phyloP scores from a whole-genome alignment of 2,113 vertebrate species.

The Callipepla squamata region DNA sequence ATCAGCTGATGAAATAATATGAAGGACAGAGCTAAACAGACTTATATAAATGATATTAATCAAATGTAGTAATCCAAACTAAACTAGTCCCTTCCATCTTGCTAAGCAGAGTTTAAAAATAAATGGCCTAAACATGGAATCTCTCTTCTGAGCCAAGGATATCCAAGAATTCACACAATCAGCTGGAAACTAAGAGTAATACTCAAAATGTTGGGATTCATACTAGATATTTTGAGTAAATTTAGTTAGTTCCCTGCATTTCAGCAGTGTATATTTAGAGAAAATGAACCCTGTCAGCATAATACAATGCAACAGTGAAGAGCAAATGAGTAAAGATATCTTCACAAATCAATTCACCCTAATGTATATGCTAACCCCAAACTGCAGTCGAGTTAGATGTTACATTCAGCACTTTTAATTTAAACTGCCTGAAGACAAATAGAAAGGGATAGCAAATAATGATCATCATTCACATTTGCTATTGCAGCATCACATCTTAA shows the following conservation, averaged over 20 bases:
- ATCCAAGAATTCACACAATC: background rate
- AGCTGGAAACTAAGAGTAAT: background rate
- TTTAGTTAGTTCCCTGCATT: slow-evolving; percentile 43
- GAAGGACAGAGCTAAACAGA: background rate
- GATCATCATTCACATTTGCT: slow-evolving; percentile 5
- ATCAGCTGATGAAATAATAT: background rate
- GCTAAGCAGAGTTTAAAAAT: background rate
- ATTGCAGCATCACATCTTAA: background rate
- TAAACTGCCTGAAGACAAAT: slow-evolving; percentile 11
- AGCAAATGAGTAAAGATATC: slow-evolving; percentile 35
- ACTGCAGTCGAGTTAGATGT: background rate
- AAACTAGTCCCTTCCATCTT: background rate
- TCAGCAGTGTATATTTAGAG: background rate
- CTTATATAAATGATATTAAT: background rate
- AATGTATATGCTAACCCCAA: slow-evolving; percentile 44
- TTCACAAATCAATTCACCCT: slow-evolving; percentile 40
- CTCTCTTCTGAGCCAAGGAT: background rate
- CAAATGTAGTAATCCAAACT: background rate
- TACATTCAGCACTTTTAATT: slow-evolving; percentile 37
- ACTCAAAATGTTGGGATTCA: slow-evolving; percentile 18
- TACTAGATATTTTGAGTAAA: background rate
- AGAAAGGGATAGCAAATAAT: slow-evolving; percentile 24
- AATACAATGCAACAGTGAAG: slow-evolving; percentile 30
- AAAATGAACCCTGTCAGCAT: slow-evolving; percentile 34
- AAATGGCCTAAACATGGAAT: background rate